Base-by-base conservation (phyloP, 1,140 invertebrate genomes). In the Aphaenogaster floridana region DNA sequence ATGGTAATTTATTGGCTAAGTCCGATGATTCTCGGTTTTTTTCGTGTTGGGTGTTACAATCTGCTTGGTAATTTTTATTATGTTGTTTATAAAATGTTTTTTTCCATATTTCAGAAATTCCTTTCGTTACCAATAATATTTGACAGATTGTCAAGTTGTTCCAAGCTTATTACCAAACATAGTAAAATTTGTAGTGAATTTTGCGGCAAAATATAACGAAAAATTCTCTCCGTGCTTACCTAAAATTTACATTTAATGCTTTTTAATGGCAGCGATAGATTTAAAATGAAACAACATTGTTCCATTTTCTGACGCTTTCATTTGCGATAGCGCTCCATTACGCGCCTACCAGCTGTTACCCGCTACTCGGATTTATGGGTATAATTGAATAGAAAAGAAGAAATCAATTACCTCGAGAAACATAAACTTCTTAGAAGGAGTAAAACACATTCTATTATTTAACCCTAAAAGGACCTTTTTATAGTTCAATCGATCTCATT, bases 391-490 rank as follows among this genome's bases (percentile, higher is more conserved):
- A 36, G 28, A 61, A 48, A 79, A 50, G 39, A 39, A 79, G 17
- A 79, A 50, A 66, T 79, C 34, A 66, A 78, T 78, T 64, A 48
- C 28, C 15, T 63, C 8, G 1, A 66, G 45, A 79, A 79, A 39
- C 59, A 76, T 39, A 79, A 64, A 50, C 34, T 79, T 39, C 66
- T 57, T 76, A 76, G 7, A n/a, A 28, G 17, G 17, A 66, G 17
- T 3, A 66, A 66, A 50, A 79, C n/a, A n/a, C 9, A 21, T 79
- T 64, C 5, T 63, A 7, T 11, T 66, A n/a, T 66, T 64, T 79
- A 64, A 57, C 6, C 8, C 36, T 39, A 45, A 11, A 74, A 42
- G 7, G 15, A 72, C 3, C 9, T 45, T 76, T 21, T 42, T 76
- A 28, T 28, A 36, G 34, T 59, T 59, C 36, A 0, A 77, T 59